Evolutionary conservation across 2,113 vertebrate genomes (phyloP).

Genomic region (Anas platyrhynchos): DNA sequence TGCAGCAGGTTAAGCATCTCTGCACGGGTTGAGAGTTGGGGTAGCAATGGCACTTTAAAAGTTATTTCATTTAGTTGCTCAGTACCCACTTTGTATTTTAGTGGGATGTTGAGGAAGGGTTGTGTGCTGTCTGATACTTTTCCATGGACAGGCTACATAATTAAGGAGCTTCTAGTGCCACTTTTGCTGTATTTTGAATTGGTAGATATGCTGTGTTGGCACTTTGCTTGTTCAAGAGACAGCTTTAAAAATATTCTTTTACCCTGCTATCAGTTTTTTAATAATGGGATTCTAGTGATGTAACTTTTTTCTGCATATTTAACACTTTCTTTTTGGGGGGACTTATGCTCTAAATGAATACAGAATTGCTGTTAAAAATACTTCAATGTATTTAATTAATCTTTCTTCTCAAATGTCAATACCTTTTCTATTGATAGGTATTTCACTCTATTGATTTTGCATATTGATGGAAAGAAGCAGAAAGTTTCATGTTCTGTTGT

Average conservation of each 20-base stretch:
- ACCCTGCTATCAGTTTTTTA: conserved; percentile 8
- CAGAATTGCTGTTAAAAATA: not conserved
- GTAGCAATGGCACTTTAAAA: not conserved
- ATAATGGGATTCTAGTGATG: conserved; percentile 13
- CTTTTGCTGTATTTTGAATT: conserved; percentile 60
- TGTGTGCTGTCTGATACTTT: conserved; percentile 26
- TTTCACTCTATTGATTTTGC: not conserved
- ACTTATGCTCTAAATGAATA: not conserved
- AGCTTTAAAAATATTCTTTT: conserved; percentile 39
- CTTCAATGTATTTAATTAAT: not conserved
- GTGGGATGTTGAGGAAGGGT: not conserved
- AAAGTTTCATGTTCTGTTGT: not conserved
- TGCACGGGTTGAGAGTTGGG: not conserved
- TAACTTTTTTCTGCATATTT: not conserved
- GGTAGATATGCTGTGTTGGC: conserved; percentile 43
- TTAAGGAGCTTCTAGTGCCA: conserved; percentile 40
- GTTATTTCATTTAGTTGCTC: conserved; percentile 24
- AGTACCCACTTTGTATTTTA: conserved; percentile 50
- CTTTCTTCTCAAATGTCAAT: not conserved
- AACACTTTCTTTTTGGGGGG: not conserved
- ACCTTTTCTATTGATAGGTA: not conserved
- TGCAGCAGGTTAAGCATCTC: conserved; percentile 36
- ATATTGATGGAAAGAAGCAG: not conserved
- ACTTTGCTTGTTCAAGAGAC: conserved; percentile 50
- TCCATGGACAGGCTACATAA: not conserved